phyloP scores from a whole-genome alignment of 2,888 invertebrate species.

The Dicycla oo region DNA sequence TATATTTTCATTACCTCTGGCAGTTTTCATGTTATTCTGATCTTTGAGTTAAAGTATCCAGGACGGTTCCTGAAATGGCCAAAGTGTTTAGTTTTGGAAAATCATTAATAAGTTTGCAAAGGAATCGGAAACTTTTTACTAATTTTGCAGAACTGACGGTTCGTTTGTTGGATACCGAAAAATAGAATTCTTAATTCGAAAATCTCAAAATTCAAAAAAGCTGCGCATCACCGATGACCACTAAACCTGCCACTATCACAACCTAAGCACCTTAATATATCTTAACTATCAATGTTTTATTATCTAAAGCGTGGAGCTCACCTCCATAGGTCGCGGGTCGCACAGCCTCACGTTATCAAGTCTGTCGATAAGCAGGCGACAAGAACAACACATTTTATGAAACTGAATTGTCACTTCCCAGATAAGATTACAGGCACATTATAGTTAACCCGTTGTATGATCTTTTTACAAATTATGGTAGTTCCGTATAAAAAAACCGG shows the following conservation, averaged over 20 bases:
- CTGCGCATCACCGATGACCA: background rate
- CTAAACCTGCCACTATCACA: background rate
- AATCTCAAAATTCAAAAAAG: background rate
- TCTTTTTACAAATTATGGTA: background rate
- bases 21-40: background rate
- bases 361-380: conserved; percentile 44
- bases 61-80: background rate
- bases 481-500: background rate
- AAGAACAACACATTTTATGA: conserved; percentile 46
- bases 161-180: background rate
- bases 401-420: conserved; percentile 52
- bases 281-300: conserved; percentile 43
- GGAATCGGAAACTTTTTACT: background rate
- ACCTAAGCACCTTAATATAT: conserved; percentile 20
- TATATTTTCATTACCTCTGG: too few species aligned
- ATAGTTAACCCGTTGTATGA: conserved; percentile 19
- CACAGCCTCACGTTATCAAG: conserved; percentile 39
- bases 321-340: conserved; percentile 39
- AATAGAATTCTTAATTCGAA: too few species aligned
- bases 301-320: conserved; percentile 27
- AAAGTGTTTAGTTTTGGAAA: background rate
- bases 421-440: conserved; percentile 48
- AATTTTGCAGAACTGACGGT: background rate
- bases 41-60: background rate
- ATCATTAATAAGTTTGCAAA: background rate